phyloP scores from a whole-genome alignment of 2,888 invertebrate species.

The Drosophila anceps region DNA sequence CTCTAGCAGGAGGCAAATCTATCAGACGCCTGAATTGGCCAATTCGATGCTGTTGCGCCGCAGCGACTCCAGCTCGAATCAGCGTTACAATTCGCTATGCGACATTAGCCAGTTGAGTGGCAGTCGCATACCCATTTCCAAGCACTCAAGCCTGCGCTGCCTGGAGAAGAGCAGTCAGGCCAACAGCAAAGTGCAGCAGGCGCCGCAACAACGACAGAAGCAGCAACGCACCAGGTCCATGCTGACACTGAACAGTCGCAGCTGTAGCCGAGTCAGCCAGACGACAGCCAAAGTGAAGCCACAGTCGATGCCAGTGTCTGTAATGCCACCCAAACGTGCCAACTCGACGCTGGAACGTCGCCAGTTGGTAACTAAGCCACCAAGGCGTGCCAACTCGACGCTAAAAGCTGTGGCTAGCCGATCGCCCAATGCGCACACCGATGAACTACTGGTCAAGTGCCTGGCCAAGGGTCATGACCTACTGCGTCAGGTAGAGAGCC shows the following conservation, averaged over 20 bases:
- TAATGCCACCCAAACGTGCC: slow-evolving; percentile 54
- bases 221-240: slow-evolving; percentile 65
- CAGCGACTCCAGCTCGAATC: slow-evolving; percentile 42
- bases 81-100: slow-evolving; percentile 83
- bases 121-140: slow-evolving; percentile 88
- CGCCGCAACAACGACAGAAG: slow-evolving; percentile 19
- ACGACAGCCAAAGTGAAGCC: slow-evolving; percentile 19
- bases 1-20: slow-evolving; percentile 55
- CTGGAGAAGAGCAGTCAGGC: slow-evolving; percentile 46
- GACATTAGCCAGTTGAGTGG: slow-evolving; percentile 85
- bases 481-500: slow-evolving; percentile 83
- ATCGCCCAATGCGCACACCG: slow-evolving; percentile 67
- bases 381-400: slow-evolving; percentile 57
- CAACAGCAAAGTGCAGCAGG: slow-evolving; percentile 23
- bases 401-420: slow-evolving; percentile 33
- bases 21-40: slow-evolving; percentile 64
- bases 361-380: slow-evolving; percentile 32
- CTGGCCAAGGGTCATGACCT: slow-evolving; percentile 84
- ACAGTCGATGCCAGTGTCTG: neutral
- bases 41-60: slow-evolving; percentile 57
- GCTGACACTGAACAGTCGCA: slow-evolving; percentile 45
- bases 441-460: slow-evolving; percentile 84
- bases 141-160: slow-evolving; percentile 74
- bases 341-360: slow-evolving; percentile 68
- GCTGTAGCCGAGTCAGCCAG: neutral